Evolutionary conservation across 2,113 vertebrate species (phyloP).

Genomic region (Martes martes): DNA sequence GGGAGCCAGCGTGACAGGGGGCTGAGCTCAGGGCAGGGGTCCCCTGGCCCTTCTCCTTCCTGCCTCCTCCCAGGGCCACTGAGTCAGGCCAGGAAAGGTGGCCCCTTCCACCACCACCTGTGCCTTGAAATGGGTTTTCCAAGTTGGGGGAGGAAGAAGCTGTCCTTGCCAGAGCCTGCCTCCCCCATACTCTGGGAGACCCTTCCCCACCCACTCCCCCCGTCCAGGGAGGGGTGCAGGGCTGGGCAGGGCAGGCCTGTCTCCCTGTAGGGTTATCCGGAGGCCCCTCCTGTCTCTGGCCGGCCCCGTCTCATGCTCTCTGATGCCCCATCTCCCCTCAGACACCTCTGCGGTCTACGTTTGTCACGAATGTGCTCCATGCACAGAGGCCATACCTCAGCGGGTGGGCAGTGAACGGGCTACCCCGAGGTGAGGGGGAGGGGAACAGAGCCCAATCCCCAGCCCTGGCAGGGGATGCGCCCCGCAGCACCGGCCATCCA

Average conservation of each 20-base stretch:
- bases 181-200: background rate
- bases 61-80: background rate
- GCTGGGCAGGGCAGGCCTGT: background rate
- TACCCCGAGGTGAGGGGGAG: background rate
- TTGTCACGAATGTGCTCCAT: background rate
- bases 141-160: background rate
- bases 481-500: background rate
- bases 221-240: background rate
- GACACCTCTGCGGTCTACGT: background rate
- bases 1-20: background rate
- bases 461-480: background rate
- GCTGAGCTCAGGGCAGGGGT: background rate
- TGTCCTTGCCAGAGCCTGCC: background rate
- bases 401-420: background rate
- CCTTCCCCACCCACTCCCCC: background rate
- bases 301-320: background rate
- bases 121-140: no score
- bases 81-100: background rate
- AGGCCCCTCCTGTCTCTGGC: rapidly evolving
- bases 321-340: background rate
- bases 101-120: background rate
- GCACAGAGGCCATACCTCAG: background rate
- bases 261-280: background rate
- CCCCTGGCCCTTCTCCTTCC: background rate
- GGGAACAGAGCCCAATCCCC: background rate